phyloP scores from a whole-genome alignment of 2,797 vertebrate species.

The Nasua narica region DNA sequence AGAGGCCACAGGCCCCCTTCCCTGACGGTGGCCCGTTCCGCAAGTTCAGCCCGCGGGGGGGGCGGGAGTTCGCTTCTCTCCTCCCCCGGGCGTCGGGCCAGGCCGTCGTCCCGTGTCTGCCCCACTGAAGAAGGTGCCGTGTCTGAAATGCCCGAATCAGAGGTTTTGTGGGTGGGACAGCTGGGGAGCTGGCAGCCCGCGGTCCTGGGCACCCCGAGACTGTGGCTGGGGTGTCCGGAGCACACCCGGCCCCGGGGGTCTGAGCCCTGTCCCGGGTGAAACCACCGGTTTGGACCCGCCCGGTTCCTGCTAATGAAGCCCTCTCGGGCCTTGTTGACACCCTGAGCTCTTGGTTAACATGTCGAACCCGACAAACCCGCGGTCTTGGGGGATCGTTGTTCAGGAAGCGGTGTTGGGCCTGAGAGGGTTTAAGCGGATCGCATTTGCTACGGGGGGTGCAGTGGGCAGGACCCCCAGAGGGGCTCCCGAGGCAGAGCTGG shows the following conservation, averaged over 20 bases:
- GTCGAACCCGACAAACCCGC: background rate
- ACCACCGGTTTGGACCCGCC: background rate
- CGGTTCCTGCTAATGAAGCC: background rate
- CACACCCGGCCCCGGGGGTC: fast-evolving
- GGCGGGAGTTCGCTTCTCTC: background rate
- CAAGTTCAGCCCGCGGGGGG: background rate
- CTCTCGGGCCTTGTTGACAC: background rate
- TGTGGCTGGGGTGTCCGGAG: fast-evolving
- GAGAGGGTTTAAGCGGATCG: background rate
- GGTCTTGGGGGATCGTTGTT: background rate
- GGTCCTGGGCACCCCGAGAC: fast-evolving
- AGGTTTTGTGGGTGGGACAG: background rate
- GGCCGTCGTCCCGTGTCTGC: background rate
- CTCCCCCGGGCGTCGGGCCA: background rate
- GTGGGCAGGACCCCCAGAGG: background rate
- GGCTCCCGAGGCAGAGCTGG: background rate
- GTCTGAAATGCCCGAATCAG: background rate
- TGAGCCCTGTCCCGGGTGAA: background rate
- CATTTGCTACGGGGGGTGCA: background rate
- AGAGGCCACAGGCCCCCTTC: background rate
- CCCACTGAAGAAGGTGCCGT: fast-evolving
- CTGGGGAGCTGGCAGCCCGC: background rate
- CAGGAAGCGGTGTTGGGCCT: background rate
- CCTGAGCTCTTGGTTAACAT: background rate
- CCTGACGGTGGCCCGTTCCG: background rate